Base-by-base conservation (phyloP, 2,113 vertebrate genomes). In the Larimichthys crocea region DNA sequence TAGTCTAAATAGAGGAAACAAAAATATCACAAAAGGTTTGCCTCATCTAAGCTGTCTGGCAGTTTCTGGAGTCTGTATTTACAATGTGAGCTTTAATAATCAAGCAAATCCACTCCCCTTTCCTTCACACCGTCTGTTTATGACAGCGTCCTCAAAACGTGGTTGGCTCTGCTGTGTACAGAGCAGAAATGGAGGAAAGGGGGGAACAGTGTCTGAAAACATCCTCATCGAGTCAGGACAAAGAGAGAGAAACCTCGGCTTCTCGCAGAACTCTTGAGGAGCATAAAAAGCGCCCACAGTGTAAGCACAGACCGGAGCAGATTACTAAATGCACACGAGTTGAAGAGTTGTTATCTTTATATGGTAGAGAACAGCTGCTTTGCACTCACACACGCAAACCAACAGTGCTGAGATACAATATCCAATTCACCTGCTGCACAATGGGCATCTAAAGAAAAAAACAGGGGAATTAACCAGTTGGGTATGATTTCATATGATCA, bases 341-440 rank as follows among this genome's bases (percentile, higher is more conserved):
- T 96, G 95, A 96, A 96, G 93, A 94, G 94, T 96, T 95, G 94
- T 96, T 90, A 96, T 82, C 92, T 96, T 97, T 96, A 96, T 95
- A 97, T 94, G 95, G 83, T 97, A 98, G 97, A 97, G 97, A 98
- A 98, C 96, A 94, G 89, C 91, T 94, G 95, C 96, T 99, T 95
- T 97, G 97, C 97, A 99, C 97, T 99, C 98, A 99, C 97, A 98
- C 97, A 99, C 97, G 97, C 96, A 98, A 97, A 97, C 94, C 94
- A 94, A 94, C 92, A 97, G 97, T 98, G 97, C 96, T 98, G 97
- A 98, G 97, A 97, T 96, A 98, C 96, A 99, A 96, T 97, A 95
- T 96, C 97, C 97, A 98, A 98, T 97, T 98, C 97, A 98, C 97
- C 96, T 97, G 97, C 96, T 97, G 97, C 95, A 94, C 95, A 96